Base-by-base conservation (phyloP, 2,797 vertebrate genomes). In the Argentina silus region DNA sequence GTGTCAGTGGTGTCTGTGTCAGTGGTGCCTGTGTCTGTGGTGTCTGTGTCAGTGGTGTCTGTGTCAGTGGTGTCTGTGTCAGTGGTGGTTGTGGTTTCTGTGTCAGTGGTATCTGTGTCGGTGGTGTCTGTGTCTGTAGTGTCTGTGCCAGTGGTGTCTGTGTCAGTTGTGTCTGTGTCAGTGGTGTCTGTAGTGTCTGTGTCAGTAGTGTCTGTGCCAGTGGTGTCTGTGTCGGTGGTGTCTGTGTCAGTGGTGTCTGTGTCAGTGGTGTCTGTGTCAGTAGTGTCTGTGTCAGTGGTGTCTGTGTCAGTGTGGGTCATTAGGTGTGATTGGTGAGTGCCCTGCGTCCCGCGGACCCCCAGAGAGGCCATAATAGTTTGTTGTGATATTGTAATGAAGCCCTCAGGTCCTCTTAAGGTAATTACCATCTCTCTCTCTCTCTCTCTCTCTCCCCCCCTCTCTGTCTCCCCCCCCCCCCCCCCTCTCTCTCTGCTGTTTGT, bases 381-480 rank as follows among this genome's bases (percentile, higher is more conserved):
- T 91, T 91, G 88, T 91, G 90, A 92, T 92, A 87, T 90, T 85
- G 88, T 87, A 89, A 88, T 85, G 86, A 90, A 90, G 88, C 91
- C 89, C 88, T 84, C 83, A 84, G 89, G 87, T 82, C 90, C 83
- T 86, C 81, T 85, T 88, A 88, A 85, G 82, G 81, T 88, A 92
- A 92, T 91, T 87, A 92, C 78, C 79, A 27, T 82, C 81, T 78
- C 75, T 72, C 78, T 67, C 50, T 68, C 50, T 17, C 27, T 68
- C 50, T 17, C 50, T 55, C 23, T 68, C 47, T 36, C 5, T n/a
- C 19, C 15, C 19, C 27, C 48, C 23, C 47, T 51, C 23, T 64
- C 47, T 64, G 47, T 53, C 60, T 43, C 51, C 45, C 44, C 60
- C 64, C 23, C 21, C 48, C 19, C n/a, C 7, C 9, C 67, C 56